Base-by-base conservation (phyloP, 2,888 invertebrate species). In the Ophion costatus region DNA sequence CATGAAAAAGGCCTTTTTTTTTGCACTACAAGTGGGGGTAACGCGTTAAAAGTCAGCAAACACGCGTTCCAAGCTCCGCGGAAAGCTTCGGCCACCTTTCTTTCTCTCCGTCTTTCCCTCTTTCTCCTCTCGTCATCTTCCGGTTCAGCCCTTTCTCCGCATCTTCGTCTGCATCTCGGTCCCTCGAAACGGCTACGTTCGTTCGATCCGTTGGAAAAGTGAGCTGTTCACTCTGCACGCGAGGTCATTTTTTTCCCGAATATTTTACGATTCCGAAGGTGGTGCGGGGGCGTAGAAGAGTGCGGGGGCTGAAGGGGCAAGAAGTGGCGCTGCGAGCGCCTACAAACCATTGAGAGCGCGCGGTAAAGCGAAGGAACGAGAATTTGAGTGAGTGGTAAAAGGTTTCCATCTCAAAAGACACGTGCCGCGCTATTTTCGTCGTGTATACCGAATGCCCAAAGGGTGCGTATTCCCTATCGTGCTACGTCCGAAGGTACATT, bases 361-460 rank as follows among this genome's bases (percentile, higher is more conserved):
- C 61, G 45, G n/a, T 29, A 73, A 66, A 73, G 82, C 57, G 66
- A 38, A 76, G 76, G 61, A 71, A 76, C 29, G 70, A 56, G 74
- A 63, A 73, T 73, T 56, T 59, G 78, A 80, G 80, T 90, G 90
- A 89, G 89, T 89, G 90, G 89, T 92, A 91, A 92, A 92, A 92
- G 90, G 91, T 90, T 91, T 88, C 89, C 80, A 85, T 91, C 89
- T 92, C 89, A 90, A 90, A 90, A 88, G 90, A 88, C 86, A 86
- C 83, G 88, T 88, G 88, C 86, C 76, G 33, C 71, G 56, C 33
- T 64, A 33, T 61, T 45, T n/a, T n/a, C 71, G 38, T 45, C 45
- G 59, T 61, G 42, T 20, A 22, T 59, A 22, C 17, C 64, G 20
- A 57, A 10, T 9, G 38, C n/a, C 42, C 6, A 24, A 67, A 57